phyloP scores from a whole-genome alignment of 2,888 invertebrate genomes.

The Hyppa rectilinea region DNA sequence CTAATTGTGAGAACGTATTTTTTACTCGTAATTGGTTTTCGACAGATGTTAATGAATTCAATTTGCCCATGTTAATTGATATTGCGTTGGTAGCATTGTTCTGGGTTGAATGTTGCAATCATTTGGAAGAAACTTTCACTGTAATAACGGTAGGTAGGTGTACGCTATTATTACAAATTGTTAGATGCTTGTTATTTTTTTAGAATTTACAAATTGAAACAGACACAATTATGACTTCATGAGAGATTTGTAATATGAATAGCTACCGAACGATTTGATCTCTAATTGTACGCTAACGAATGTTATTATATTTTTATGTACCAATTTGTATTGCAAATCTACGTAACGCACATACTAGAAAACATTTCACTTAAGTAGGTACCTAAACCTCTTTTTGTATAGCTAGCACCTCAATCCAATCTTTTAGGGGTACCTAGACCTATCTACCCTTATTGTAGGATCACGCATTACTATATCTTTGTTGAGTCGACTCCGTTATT shows the following conservation, averaged over 20 bases:
- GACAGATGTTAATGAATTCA: constrained; percentile 76
- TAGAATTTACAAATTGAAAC: constrained; percentile 37
- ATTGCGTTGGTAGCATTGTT: constrained; percentile 70
- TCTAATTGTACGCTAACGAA: constrained; percentile 12
- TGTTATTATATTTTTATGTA: constrained; percentile 3
- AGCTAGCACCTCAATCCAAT: not conserved
- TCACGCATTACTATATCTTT: not conserved
- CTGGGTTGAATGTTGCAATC: constrained; percentile 60
- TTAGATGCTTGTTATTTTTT: constrained; percentile 38
- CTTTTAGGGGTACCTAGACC: no score
- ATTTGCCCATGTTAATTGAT: constrained; percentile 75
- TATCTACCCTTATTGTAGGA: no score
- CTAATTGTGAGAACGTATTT: constrained; percentile 83
- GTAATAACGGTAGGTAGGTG: constrained; percentile 27
- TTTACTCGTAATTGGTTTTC: constrained; percentile 76
- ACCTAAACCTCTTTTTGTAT: no score
- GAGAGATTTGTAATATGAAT: constrained; percentile 24
- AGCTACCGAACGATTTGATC: not conserved
- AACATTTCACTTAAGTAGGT: not conserved
- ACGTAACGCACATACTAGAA: not conserved
- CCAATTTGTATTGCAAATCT: not conserved
- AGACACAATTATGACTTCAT: constrained; percentile 33
- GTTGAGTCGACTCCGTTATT: not conserved
- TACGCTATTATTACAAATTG: constrained; percentile 29
- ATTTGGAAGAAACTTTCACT: constrained; percentile 56